Evolutionary conservation across 2,113 vertebrate genomes (phyloP), one percentile per base, ranked within the genome.

Genomic region (Danio rerio): DNA sequence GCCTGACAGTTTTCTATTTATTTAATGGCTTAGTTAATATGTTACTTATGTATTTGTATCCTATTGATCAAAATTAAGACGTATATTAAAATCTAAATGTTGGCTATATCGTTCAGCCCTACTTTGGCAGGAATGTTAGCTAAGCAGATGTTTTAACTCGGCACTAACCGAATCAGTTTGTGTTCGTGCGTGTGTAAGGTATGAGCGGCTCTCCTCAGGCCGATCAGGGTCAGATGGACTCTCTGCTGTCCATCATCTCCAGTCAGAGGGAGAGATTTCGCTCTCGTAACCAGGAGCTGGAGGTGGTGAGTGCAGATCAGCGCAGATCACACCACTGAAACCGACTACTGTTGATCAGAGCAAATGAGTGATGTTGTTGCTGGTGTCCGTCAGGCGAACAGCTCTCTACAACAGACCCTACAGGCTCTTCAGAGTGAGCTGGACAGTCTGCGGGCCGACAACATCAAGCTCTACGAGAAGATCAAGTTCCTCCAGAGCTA

Each of bases 401-500:
- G 94, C 56, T 91, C 96, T 88, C 86, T 96, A 91, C 97, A 98
- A 92, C 96, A 96, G 90, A 99, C 97, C 0, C 92, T 97, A 93
- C 95, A 97, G 2, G 97, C 95, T 7, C 94, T 99, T 89, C 98
- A 98, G 92, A 93, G 84, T 0, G 97, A 99, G 88, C 94, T 99
- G 94, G 98, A 98, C 94, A 97, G 93, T 89, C 93, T 99, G 31
- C 93, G 98, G 0, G 98, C 97, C 0, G 98, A 99, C 94, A 99
- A 99, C 94, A 97, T 99, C 92, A 99, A 98, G 77, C 96, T 99
- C 78, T 99, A 96, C 0, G 98, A 98, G 93, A 99, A 99, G 92
- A 99, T 99, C 92, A 99, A 98, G 87, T 99, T 99, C 91, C 93
- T 99, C 82, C 98, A 98, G 93, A 96, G 95, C 93, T 99, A 98